Evolutionary conservation across 2,797 vertebrate genomes (phyloP).

Genomic region (Anguilla anguilla): DNA sequence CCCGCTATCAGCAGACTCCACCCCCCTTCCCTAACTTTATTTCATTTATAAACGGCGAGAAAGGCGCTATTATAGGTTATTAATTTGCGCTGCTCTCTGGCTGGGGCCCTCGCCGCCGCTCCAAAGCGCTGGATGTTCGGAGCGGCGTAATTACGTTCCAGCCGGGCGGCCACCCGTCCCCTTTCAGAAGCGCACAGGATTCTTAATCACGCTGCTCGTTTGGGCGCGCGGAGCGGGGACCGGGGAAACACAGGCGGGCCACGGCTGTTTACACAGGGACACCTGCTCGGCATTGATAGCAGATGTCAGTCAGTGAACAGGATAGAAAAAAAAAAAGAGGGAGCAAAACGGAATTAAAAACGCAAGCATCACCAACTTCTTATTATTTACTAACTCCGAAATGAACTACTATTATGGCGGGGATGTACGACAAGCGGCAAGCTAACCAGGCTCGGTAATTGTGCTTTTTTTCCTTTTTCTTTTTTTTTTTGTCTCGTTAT

Average conservation of each 20-base stretch:
- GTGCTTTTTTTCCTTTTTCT: constrained; percentile 37
- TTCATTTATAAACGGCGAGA: constrained; percentile 99
- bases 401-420: constrained; percentile 70
- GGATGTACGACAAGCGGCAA: constrained; percentile 60
- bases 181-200: constrained; percentile 89
- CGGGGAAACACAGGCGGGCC: constrained; percentile 82
- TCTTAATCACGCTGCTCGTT: constrained; percentile 87
- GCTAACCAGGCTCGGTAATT: constrained; percentile 67
- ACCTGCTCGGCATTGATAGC: constrained; percentile 99
- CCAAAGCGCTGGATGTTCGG: constrained; percentile 83
- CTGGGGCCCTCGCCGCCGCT: constrained; percentile 75
- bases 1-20: constrained; percentile 80
- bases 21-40: constrained; percentile 85
- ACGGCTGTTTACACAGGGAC: constrained; percentile 88
- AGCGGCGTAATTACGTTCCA: constrained; percentile 88
- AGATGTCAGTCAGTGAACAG: constrained; percentile 97
- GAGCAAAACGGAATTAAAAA: constrained; percentile 76
- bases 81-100: constrained; percentile 94
- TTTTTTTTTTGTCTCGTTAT: too few species aligned
- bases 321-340: constrained; percentile 71
- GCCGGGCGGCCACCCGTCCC: constrained; percentile 91
- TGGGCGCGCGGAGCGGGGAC: constrained; percentile 84
- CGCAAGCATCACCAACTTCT: constrained; percentile 81
- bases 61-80: constrained; percentile 98
- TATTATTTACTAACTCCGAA: constrained; percentile 76